Evolutionary conservation across 2,888 invertebrate genomes (phyloP).

Genomic region (Philereme vetulata): DNA sequence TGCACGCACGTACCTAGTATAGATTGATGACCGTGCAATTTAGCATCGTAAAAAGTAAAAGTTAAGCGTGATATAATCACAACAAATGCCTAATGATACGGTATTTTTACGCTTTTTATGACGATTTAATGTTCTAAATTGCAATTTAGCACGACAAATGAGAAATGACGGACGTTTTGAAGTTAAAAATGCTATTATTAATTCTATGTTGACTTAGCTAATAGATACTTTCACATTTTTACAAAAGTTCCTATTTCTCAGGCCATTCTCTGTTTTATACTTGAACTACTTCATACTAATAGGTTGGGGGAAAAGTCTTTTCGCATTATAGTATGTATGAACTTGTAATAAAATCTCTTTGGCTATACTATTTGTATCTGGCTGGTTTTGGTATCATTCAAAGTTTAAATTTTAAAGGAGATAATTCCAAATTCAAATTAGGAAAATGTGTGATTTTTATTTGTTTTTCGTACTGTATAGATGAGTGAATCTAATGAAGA

Average conservation of each 20-base stretch:
- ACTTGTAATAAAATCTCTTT: too few relatives aligned
- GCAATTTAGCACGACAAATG: slow-evolving; percentile 11
- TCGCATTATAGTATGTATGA: too few relatives aligned
- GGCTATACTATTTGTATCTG: too few relatives aligned
- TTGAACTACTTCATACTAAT: too few relatives aligned
- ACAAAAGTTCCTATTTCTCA: slow-evolving; percentile 4
- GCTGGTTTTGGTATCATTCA: too few relatives aligned
- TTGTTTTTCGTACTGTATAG: too few relatives aligned
- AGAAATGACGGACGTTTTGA: slow-evolving; percentile 5
- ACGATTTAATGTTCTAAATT: slow-evolving; percentile 13
- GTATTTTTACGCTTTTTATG: slow-evolving; percentile 32
- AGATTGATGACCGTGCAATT: slow-evolving; percentile 10
- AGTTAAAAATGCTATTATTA: not conserved
- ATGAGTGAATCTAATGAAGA: too few relatives aligned
- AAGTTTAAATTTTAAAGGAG: too few relatives aligned
- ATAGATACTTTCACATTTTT: not conserved
- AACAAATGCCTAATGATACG: slow-evolving; percentile 43
- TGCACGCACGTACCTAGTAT: slow-evolving; percentile 8
- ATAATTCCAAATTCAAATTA: too few relatives aligned
- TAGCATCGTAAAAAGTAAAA: slow-evolving; percentile 51
- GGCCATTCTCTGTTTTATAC: not conserved
- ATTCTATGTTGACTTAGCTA: not conserved
- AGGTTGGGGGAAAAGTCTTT: too few relatives aligned
- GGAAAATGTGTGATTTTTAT: too few relatives aligned
- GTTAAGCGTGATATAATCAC: slow-evolving; percentile 48